These are phyloP conservation scores for Crocuta crocuta DNA, from an alignment of 2,113 vertebrate species.

Conservation along the genomic window DNA sequence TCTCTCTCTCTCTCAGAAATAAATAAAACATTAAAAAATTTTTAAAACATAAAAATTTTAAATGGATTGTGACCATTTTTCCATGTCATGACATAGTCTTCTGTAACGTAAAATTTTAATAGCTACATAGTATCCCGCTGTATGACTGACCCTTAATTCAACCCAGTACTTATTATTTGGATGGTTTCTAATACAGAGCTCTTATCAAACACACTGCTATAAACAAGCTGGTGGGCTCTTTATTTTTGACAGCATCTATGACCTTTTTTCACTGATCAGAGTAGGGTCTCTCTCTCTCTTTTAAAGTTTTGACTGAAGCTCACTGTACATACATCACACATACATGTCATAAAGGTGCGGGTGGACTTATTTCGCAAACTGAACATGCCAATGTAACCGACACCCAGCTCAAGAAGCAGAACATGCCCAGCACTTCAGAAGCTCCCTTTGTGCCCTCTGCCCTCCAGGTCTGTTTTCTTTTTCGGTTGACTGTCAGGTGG, in stretches of 20 bases:
- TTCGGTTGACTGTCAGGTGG: background rate
- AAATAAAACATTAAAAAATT: background rate
- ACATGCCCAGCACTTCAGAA: background rate
- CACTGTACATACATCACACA: background rate
- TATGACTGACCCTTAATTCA: background rate
- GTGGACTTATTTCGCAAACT: background rate
- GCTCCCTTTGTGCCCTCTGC: background rate
- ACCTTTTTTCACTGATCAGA: background rate
- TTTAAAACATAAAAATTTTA: background rate
- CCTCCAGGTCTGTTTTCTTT: background rate
- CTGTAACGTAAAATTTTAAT: background rate
- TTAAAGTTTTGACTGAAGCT: background rate
- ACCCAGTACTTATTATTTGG: background rate
- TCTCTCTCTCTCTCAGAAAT: too few species aligned
- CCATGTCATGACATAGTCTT: background rate
- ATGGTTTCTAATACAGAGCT: background rate
- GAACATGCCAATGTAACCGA: background rate
- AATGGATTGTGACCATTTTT: constrained; percentile 6
- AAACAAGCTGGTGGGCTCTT: background rate
- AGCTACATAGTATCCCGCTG: background rate
- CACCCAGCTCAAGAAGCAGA: background rate
- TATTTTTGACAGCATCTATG: background rate
- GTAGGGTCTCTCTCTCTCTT: background rate
- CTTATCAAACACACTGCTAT: background rate
- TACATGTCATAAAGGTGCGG: background rate